phyloP scores from a whole-genome alignment of 2,797 vertebrate genomes.

The Somateria mollissima region DNA sequence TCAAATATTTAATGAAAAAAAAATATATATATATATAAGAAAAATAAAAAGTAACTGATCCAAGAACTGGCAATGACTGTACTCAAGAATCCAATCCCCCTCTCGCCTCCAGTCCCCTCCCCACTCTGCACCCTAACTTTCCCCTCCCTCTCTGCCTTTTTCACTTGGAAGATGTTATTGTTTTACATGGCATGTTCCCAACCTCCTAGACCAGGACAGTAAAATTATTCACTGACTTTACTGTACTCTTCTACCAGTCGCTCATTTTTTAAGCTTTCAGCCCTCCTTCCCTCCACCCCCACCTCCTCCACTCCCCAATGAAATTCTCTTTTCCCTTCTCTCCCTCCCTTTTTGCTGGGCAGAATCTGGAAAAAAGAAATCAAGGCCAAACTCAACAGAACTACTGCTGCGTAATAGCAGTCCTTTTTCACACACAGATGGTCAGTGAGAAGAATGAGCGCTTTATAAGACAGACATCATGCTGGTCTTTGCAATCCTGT shows the following conservation, averaged over 20 bases:
- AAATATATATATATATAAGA: background rate
- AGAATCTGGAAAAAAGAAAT: constrained; percentile 70
- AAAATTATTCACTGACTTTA: constrained; percentile 73
- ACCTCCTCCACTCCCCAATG: constrained; percentile 47
- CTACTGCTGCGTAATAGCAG: constrained; percentile 71
- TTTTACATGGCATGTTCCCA: constrained; percentile 78
- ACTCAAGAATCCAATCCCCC: constrained; percentile 6
- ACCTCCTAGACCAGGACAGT: constrained; percentile 71
- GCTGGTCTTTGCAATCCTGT: constrained; percentile 65
- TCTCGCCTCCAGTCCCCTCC: background rate
- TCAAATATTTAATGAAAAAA: constrained; percentile 60
- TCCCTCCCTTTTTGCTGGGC: constrained; percentile 49
- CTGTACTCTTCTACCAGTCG: constrained; percentile 70
- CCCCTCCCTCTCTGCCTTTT: constrained; percentile 44
- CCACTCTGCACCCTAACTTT: background rate
- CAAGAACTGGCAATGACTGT: constrained; percentile 18
- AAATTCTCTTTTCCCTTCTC: constrained; percentile 35
- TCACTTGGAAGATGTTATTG: constrained; percentile 71
- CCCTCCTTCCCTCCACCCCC: constrained; percentile 17
- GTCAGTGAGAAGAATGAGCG: constrained; percentile 71
- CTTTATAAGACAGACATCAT: constrained; percentile 72
- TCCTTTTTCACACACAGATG: constrained; percentile 70
- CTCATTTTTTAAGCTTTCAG: constrained; percentile 64
- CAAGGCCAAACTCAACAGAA: constrained; percentile 78
- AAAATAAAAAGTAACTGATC: constrained; percentile 14